Percentiles rank a stretch among this genome's conserved stretches.
phyloP scores from a whole-genome alignment of 1,140 invertebrate genomes.

The Telenomus remus region DNA sequence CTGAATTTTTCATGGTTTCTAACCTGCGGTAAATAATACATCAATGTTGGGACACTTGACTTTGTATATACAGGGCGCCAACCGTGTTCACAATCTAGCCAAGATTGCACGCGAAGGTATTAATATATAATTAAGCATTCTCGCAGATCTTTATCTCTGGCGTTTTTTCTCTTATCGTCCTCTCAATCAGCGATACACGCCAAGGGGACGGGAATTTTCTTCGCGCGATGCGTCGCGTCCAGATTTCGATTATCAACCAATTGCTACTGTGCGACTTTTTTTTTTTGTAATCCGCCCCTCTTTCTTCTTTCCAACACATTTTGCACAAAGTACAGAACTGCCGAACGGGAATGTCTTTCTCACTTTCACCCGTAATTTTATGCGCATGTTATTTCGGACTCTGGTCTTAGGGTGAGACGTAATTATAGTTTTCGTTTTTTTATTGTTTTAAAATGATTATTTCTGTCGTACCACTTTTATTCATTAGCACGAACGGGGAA shows the following conservation, averaged over 20 bases:
- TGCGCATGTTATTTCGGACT: too few species aligned
- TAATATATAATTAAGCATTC: conserved; percentile 75
- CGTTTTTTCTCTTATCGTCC: conserved; percentile 62
- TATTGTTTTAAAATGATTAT: too few species aligned
- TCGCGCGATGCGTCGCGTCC: conserved; percentile 26
- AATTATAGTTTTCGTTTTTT: too few species aligned
- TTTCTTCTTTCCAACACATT: background rate
- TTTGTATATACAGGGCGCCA: conserved; percentile 48
- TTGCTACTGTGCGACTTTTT: conserved; percentile 17
- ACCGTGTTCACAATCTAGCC: conserved; percentile 52
- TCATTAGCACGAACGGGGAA: too few species aligned
- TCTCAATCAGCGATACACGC: conserved; percentile 58
- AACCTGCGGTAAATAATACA: conserved; percentile 48
- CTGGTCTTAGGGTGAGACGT: too few species aligned
- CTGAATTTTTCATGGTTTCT: conserved; percentile 43
- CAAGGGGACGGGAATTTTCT: conserved; percentile 13
- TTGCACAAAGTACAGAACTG: too few species aligned
- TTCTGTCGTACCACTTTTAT: too few species aligned
- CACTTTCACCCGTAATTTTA: too few species aligned
- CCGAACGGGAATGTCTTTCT: too few species aligned
- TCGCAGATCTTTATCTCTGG: conserved; percentile 72
- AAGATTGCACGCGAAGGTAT: conserved; percentile 72
- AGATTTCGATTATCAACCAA: conserved; percentile 28
- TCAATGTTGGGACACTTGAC: conserved; percentile 40
- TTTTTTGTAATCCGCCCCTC: conserved; percentile 15